Percentiles rank a stretch among this genome's conserved stretches.
Evolutionary conservation across 2,888 invertebrate species (phyloP).

Genomic region (Drosophila seclusa): DNA sequence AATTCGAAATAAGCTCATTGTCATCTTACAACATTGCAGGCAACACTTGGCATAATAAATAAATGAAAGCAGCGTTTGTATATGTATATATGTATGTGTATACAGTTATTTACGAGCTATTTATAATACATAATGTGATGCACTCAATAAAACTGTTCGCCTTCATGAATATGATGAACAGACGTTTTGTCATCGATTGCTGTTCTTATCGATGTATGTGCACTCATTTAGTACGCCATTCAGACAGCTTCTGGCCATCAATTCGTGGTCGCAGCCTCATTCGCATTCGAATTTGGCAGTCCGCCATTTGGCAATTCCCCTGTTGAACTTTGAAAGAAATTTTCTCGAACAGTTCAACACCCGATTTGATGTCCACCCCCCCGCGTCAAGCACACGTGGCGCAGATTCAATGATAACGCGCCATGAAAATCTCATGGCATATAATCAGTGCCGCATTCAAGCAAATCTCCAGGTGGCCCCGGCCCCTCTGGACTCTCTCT

Average conservation of each 20-base stretch:
- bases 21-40: background rate
- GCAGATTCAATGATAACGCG: slow-evolving; percentile 61
- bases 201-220: slow-evolving; percentile 45
- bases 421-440: slow-evolving; percentile 71
- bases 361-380: background rate
- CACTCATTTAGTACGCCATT: slow-evolving; percentile 40
- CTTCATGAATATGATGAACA: slow-evolving; percentile 19
- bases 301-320: slow-evolving; percentile 50
- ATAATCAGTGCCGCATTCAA: slow-evolving; percentile 75
- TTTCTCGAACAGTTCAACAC: slow-evolving; percentile 23
- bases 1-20: background rate
- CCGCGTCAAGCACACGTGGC: slow-evolving; percentile 37
- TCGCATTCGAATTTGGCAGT: slow-evolving; percentile 22
- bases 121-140: slow-evolving; percentile 1
- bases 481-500: slow-evolving; percentile 2
- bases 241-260: slow-evolving; percentile 34
- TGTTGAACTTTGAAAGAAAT: slow-evolving; percentile 39
- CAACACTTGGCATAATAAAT: background rate
- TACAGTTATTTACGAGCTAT: background rate
- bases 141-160: slow-evolving; percentile 14
- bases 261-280: slow-evolving; percentile 24
- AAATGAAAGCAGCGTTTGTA: background rate
- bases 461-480: slow-evolving; percentile 70
- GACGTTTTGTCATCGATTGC: slow-evolving; percentile 38
- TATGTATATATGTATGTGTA: no score